phyloP scores from a whole-genome alignment of 2,113 vertebrate species.

The Cariama cristata region DNA sequence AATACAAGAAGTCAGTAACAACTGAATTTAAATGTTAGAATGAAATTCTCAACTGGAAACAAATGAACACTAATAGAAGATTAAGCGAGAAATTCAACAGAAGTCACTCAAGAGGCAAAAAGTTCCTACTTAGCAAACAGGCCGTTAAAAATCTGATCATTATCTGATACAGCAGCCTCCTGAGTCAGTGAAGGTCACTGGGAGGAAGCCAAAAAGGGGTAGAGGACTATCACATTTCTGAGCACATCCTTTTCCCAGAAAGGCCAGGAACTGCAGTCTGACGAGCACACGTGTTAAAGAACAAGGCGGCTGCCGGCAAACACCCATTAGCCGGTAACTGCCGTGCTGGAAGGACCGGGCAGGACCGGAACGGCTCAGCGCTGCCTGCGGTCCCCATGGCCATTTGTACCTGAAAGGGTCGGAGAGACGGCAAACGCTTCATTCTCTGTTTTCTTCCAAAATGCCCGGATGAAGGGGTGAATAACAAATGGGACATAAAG shows the following conservation, averaged over 20 bases:
- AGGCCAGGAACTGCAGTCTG: background rate
- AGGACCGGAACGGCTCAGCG: background rate
- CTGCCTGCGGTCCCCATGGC: rapidly evolving
- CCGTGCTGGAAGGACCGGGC: rapidly evolving
- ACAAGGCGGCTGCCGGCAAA: background rate
- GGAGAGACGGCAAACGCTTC: background rate
- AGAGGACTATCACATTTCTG: background rate
- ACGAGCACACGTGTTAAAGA: background rate
- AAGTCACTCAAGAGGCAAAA: background rate
- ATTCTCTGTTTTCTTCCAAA: background rate
- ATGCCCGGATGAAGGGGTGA: background rate
- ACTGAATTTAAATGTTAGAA: background rate
- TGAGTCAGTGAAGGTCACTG: background rate
- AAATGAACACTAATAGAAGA: background rate
- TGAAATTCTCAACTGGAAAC: background rate
- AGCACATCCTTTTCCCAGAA: background rate
- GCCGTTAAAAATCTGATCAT: background rate
- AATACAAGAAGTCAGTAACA: background rate
- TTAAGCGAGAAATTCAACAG: background rate
- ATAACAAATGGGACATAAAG: background rate
- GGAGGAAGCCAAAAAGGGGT: background rate
- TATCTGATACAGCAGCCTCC: background rate
- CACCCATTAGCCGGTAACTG: background rate
- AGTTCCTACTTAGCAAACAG: background rate
- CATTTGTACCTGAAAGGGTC: background rate